phyloP scores from a whole-genome alignment of 2,113 vertebrate genomes.

The Lagopus leucura region DNA sequence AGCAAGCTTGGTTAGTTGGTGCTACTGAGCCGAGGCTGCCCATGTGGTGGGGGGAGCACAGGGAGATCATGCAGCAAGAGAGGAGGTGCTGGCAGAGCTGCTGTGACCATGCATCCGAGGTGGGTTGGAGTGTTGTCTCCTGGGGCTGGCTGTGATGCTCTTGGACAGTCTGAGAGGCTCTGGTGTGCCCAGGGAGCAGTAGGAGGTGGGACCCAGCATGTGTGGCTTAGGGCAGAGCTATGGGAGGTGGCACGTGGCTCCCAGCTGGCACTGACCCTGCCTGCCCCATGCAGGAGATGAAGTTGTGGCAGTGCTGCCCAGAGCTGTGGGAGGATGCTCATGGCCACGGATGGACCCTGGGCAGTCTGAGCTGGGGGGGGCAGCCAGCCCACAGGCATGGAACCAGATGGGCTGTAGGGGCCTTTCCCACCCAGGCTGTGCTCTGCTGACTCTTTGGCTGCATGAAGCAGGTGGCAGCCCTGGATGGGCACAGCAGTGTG shows the following conservation, averaged over 20 bases:
- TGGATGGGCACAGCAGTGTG: neutral
- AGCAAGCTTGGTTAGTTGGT: neutral
- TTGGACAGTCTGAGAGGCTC: neutral
- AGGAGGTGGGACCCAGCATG: neutral
- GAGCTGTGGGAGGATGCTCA: neutral
- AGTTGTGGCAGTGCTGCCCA: neutral
- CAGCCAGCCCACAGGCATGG: too few species aligned
- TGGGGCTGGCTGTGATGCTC: neutral
- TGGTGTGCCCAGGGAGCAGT: neutral
- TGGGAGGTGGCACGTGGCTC: neutral
- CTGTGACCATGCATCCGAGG: rapidly evolving
- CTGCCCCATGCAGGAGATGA: neutral
- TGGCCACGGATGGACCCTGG: neutral
- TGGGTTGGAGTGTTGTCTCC: neutral
- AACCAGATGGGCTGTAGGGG: neutral
- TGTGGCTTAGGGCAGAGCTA: neutral
- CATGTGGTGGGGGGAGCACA: rapidly evolving
- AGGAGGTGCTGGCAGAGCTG: neutral
- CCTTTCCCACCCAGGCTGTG: neutral
- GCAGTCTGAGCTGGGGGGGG: neutral
- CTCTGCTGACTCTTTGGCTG: too few species aligned
- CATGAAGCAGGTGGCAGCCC: rapidly evolving
- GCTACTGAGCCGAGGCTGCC: neutral
- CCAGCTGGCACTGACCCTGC: rapidly evolving
- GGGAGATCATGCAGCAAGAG: neutral